Percentiles rank a stretch among this genome's conserved stretches.
phyloP scores from a whole-genome alignment of 2,113 vertebrate species.

The Coryphaenoides rupestris region DNA sequence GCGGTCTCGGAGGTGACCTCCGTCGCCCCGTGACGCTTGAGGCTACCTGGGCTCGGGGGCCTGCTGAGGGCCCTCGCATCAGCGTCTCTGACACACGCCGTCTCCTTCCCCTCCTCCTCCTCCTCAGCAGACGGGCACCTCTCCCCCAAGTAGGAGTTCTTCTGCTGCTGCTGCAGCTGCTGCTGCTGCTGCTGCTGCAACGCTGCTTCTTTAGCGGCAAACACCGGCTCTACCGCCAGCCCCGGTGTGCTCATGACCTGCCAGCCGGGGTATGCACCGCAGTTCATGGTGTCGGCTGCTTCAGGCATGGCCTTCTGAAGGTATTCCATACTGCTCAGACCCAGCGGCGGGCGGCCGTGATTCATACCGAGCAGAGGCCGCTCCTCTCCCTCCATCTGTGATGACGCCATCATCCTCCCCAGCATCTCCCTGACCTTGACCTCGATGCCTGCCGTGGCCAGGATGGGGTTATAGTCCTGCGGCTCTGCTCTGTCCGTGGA shows the following conservation, averaged over 20 bases:
- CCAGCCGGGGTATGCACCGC: constrained; percentile 90
- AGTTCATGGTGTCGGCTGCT: constrained; percentile 84
- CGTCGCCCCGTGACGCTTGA: constrained; percentile 85
- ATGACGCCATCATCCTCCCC: constrained; percentile 86
- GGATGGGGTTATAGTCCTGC: constrained; percentile 83
- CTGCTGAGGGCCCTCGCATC: constrained; percentile 83
- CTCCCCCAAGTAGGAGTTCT: constrained; percentile 67
- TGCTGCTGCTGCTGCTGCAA: constrained; percentile 51
- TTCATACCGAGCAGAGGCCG: constrained; percentile 86
- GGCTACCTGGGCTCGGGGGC: constrained; percentile 82
- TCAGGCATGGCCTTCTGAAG: constrained; percentile 86
- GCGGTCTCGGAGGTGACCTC: constrained; percentile 84
- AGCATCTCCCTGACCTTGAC: constrained; percentile 91
- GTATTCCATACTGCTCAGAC: constrained; percentile 89
- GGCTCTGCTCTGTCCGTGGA: constrained; percentile 80
- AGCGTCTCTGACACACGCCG: constrained; percentile 82
- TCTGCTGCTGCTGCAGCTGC: neutral
- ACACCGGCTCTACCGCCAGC: constrained; percentile 85
- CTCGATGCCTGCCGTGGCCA: constrained; percentile 82
- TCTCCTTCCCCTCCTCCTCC: no score
- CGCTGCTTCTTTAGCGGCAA: constrained; percentile 79
- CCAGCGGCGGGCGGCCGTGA: constrained; percentile 85
- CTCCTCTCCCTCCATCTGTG: constrained; percentile 82
- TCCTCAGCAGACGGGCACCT: constrained; percentile 80
- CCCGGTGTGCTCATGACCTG: constrained; percentile 88